Evolutionary conservation across 2,113 vertebrate species (phyloP).

Genomic region (Trochalopteron elliotii): DNA sequence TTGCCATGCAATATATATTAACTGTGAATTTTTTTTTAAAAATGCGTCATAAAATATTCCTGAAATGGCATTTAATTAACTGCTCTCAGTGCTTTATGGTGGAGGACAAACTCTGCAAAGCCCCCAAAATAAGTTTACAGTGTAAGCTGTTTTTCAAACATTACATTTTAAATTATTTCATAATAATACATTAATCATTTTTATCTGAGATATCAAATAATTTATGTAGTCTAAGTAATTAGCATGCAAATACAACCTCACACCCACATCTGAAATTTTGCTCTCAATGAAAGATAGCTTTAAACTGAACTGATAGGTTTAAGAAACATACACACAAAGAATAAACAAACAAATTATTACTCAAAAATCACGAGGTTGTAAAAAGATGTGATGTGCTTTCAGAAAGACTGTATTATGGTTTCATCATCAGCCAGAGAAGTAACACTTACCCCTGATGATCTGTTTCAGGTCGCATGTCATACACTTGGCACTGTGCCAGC

Average conservation of each 20-base stretch:
- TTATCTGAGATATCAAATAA: background rate
- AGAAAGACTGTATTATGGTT: background rate
- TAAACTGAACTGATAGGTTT: background rate
- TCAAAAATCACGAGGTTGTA: background rate
- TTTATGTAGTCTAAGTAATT: background rate
- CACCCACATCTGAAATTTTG: background rate
- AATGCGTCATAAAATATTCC: background rate
- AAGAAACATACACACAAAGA: background rate
- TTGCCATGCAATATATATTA: background rate
- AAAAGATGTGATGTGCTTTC: background rate
- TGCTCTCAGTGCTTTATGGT: background rate
- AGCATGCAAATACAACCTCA: background rate
- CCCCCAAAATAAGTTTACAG: background rate
- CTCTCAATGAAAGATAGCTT: background rate
- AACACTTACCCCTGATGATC: constrained; percentile 85
- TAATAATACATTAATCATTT: background rate
- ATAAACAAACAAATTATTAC: background rate
- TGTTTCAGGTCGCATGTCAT: constrained; percentile 92
- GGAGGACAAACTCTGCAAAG: background rate
- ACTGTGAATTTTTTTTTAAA: background rate
- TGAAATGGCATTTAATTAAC: background rate
- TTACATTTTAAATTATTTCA: background rate
- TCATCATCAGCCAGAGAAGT: background rate
- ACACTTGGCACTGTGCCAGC: constrained; percentile 93
- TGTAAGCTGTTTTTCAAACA: background rate